These are phyloP conservation scores for Mimumesa dahlbomi DNA, from an alignment of 2,888 invertebrate species.

Conservation along the genomic window DNA sequence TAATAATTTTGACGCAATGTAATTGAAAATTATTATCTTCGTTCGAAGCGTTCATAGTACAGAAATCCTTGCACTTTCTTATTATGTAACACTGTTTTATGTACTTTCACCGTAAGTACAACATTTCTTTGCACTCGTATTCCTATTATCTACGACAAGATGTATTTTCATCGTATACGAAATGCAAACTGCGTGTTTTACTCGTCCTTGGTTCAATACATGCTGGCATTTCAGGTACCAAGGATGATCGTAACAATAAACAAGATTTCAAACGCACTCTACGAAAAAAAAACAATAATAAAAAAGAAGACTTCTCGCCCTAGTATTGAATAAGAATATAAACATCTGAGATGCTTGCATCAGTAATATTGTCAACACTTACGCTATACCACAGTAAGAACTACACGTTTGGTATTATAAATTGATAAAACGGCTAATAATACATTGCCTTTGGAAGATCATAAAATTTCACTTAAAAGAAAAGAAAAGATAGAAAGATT, in stretches of 20 bases:
- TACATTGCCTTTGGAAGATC: conserved; percentile 35
- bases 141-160: neutral
- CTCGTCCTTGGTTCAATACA: conserved; percentile 51
- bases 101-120: conserved; percentile 6
- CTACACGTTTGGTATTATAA: conserved; percentile 49
- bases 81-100: neutral
- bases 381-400: conserved; percentile 40
- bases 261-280: conserved; percentile 17
- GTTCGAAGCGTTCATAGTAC: neutral
- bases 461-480: conserved; percentile 24
- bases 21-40: neutral
- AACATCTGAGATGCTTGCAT: conserved; percentile 33
- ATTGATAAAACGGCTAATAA: conserved; percentile 40
- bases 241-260: conserved; percentile 41
- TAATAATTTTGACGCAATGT: neutral
- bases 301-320: conserved; percentile 20
- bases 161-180: neutral
- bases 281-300: conserved; percentile 4
- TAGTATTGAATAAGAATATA: conserved; percentile 31
- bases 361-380: conserved; percentile 50
- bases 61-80: conserved; percentile 1
- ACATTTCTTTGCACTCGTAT: neutral
- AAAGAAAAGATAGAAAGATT: conserved; percentile 12
- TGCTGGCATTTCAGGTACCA: conserved; percentile 39
- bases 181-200: conserved; percentile 16